Conservation (phyloP, 2,888 invertebrate species). For the Patella ulyssiponensis region DNA sequence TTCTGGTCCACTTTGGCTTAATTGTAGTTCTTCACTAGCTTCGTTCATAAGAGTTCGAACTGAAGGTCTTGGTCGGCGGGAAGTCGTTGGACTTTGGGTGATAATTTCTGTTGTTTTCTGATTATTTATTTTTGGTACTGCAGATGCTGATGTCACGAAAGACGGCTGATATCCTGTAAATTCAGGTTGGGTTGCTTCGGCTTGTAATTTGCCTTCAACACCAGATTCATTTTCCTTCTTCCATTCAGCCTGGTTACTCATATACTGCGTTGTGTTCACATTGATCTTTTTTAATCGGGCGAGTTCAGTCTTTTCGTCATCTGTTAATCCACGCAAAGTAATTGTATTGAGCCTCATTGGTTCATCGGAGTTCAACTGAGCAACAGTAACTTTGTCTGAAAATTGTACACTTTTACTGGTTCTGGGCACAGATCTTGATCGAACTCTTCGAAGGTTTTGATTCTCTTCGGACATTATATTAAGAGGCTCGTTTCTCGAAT, state of each 20-base stretch:
- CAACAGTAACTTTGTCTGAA: constrained; percentile 57
- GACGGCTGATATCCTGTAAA: neutral
- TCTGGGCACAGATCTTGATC: constrained; percentile 19
- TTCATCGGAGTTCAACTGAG: constrained; percentile 52
- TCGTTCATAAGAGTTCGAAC: neutral
- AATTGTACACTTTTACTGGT: constrained; percentile 58
- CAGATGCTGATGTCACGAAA: constrained; percentile 20
- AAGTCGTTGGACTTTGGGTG: neutral
- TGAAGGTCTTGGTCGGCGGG: neutral
- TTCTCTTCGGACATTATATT: constrained; percentile 65
- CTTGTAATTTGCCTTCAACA: neutral
- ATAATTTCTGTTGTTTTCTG: constrained; percentile 9
- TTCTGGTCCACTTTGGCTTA: neutral
- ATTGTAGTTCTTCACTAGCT: neutral
- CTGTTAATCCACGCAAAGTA: constrained; percentile 14
- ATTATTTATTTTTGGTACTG: constrained; percentile 27
- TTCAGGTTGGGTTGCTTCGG: neutral
- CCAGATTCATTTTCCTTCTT: constrained; percentile 41
- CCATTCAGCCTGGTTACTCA: constrained; percentile 56
- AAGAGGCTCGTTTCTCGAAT: constrained; percentile 61
- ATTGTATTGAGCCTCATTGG: constrained; percentile 48
- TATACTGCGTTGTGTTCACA: constrained; percentile 52
- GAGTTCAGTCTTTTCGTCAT: neutral
- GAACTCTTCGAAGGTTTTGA: constrained; percentile 55
- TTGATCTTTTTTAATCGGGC: constrained; percentile 18